Evolutionary conservation across 2,888 invertebrate genomes (phyloP).

Genomic region (Limnephilus marmoratus): DNA sequence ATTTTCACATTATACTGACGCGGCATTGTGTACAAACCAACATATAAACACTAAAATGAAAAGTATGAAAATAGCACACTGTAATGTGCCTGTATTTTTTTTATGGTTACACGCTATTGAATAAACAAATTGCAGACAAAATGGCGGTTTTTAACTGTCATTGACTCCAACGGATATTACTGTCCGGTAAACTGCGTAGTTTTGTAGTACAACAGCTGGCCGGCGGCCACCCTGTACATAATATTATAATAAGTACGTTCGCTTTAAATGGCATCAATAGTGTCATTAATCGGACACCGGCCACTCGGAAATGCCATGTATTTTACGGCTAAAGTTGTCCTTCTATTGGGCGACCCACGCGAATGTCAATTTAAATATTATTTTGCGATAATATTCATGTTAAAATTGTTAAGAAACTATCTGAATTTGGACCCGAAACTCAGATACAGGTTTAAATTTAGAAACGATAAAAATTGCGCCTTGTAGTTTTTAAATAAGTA

Average conservation of each 20-base stretch:
- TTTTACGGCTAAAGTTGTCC: neutral
- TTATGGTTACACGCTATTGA: constrained; percentile 17
- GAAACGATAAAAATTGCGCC: neutral
- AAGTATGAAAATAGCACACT: no score
- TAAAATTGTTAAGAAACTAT: neutral
- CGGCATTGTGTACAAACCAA: no score
- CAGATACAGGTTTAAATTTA: neutral
- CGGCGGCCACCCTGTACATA: constrained; percentile 21
- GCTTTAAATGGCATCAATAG: constrained; percentile 12
- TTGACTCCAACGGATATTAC: constrained; percentile 29
- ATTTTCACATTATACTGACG: no score
- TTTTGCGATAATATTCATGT: neutral
- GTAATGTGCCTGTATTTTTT: neutral
- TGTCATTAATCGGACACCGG: constrained; percentile 18
- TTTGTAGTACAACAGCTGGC: constrained; percentile 35
- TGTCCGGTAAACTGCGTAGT: constrained; percentile 13
- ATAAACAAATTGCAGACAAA: constrained; percentile 19
- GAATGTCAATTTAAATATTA: neutral
- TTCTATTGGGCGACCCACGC: neutral
- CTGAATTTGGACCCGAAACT: neutral
- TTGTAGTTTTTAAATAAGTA: neutral
- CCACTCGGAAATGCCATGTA: constrained; percentile 15
- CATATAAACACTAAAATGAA: no score
- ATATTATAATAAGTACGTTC: neutral
- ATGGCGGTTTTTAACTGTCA: constrained; percentile 47